These are phyloP conservation scores for Odontamblyopus lacepedii DNA, from an alignment of 2,797 vertebrate genomes.

Conservation along the genomic window DNA sequence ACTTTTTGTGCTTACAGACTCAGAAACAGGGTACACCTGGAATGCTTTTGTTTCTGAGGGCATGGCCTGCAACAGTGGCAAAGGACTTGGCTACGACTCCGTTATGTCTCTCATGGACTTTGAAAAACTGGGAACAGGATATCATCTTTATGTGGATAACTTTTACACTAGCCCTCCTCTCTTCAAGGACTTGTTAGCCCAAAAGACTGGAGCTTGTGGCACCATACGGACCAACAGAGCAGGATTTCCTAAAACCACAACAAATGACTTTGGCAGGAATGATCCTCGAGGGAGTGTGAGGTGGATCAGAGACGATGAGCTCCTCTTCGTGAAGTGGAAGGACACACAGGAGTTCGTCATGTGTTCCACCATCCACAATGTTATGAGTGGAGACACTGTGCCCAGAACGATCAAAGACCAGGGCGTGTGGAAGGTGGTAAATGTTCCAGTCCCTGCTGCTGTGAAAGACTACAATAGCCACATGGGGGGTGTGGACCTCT, in stretches of 20 bases:
- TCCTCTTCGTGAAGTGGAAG: background rate
- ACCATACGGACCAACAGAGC: background rate
- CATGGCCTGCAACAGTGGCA: background rate
- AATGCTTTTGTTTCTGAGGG: slow-evolving; percentile 35
- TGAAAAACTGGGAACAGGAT: background rate
- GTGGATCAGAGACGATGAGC: background rate
- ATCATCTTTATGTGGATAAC: background rate
- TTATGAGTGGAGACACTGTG: background rate
- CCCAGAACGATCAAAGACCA: background rate
- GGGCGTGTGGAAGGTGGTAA: background rate
- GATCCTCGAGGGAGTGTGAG: background rate
- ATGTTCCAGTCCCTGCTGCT: background rate
- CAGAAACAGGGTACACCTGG: slow-evolving; percentile 26
- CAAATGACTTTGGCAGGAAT: background rate
- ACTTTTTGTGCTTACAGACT: slow-evolving; percentile 24
- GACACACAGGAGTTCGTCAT: background rate
- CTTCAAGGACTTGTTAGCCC: background rate
- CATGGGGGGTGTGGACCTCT: background rate
- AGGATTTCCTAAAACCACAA: background rate
- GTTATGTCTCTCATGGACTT: slow-evolving; percentile 17
- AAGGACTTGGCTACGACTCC: too few species aligned
- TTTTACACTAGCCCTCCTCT: background rate
- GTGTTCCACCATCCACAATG: background rate
- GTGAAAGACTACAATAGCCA: background rate
- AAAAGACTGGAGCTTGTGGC: background rate